phyloP scores from a whole-genome alignment of 2,888 invertebrate genomes.

The Plusia festucae region DNA sequence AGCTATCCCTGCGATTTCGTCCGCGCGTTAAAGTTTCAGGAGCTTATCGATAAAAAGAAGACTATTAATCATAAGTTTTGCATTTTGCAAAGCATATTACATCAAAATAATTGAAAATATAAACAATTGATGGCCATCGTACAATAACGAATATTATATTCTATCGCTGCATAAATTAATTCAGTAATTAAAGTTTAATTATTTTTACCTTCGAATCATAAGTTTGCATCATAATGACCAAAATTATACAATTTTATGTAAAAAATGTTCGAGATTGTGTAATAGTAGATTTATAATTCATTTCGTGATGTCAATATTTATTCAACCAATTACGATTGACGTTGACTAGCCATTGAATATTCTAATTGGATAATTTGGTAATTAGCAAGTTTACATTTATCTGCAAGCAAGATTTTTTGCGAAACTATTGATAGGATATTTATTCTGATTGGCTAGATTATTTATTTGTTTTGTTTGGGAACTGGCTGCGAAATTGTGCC shows the following conservation, averaged over 20 bases:
- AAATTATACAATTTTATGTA: no score
- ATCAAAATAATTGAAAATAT: no score
- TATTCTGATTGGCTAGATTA: not conserved
- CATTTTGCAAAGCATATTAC: no score
- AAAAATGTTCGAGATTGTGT: constrained; percentile 33
- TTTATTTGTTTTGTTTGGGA: no score
- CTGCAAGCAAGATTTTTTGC: not conserved
- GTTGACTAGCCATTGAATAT: constrained; percentile 12
- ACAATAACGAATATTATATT: no score
- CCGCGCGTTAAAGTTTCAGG: no score
- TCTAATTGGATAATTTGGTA: constrained; percentile 12
- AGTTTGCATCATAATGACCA: constrained; percentile 12
- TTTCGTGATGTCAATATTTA: constrained; percentile 43
- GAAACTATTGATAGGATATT: not conserved
- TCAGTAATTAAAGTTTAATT: not conserved
- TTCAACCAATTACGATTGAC: constrained; percentile 21
- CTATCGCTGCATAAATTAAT: no score
- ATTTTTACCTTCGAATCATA: constrained; percentile 14
- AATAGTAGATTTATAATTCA: constrained; percentile 37
- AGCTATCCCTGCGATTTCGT: no score
- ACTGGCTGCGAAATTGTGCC: no score
- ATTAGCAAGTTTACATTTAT: constrained; percentile 19
- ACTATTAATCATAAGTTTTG: no score
- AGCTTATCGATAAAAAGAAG: no score
- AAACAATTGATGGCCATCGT: no score